Evolutionary conservation across 2,113 vertebrate genomes (phyloP).

Genomic region (Brachypodius melanocephalos): DNA sequence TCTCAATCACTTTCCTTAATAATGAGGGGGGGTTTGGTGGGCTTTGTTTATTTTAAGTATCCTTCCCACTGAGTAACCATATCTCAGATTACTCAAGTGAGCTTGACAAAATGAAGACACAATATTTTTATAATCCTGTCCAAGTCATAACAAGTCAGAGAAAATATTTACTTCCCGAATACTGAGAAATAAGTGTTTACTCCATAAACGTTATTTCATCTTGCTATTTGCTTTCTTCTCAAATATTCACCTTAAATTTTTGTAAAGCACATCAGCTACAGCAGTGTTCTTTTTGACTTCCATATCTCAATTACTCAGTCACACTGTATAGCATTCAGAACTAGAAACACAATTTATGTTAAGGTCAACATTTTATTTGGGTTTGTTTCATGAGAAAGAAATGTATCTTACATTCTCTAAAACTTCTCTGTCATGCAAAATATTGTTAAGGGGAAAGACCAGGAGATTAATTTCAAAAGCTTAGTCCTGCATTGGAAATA

Average conservation of each 20-base stretch:
- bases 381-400: neutral
- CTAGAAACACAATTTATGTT: neutral
- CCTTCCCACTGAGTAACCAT: neutral
- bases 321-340: neutral
- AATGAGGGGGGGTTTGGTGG: accelerated
- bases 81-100: neutral
- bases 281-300: neutral
- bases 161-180: neutral
- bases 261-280: neutral
- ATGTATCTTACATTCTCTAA: neutral
- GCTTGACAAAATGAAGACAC: neutral
- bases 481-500: neutral
- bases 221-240: neutral
- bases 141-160: neutral
- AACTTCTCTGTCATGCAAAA: neutral
- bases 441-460: neutral
- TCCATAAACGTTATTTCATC: neutral
- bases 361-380: neutral
- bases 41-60: neutral
- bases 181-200: neutral
- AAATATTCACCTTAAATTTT: neutral
- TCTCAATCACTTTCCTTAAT: neutral
- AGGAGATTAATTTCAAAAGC: neutral
- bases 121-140: neutral
- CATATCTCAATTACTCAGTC: neutral